phyloP scores from a whole-genome alignment of 2,888 invertebrate genomes.

The Nomada fabriciana region DNA sequence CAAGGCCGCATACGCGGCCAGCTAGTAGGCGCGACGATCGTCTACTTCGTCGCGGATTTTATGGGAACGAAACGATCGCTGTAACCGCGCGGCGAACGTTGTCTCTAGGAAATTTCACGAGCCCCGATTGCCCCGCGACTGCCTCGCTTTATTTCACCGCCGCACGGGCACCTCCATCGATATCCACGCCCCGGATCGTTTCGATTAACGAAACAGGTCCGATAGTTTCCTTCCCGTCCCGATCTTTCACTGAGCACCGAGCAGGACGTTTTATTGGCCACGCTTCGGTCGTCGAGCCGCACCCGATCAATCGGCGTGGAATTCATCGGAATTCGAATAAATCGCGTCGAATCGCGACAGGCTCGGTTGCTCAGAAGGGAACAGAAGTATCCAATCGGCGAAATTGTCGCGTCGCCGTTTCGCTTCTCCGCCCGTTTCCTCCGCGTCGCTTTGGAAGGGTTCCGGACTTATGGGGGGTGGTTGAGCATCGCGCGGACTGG shows the following conservation, averaged over 20 bases:
- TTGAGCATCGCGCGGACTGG: conserved; percentile 24
- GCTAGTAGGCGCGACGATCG: conserved; percentile 19
- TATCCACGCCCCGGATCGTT: not conserved
- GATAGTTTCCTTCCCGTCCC: not conserved
- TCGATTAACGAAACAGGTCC: conserved; percentile 19
- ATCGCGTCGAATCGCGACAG: conserved; percentile 38
- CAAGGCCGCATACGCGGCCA: not conserved
- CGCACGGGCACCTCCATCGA: not conserved
- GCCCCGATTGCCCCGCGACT: not conserved
- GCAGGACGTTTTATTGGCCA: conserved; percentile 48
- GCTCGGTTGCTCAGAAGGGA: conserved; percentile 34
- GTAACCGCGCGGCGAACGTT: not conserved
- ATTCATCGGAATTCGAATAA: conserved; percentile 52
- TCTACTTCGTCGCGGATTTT: conserved; percentile 29
- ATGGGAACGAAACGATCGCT: not conserved
- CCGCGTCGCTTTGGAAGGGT: conserved; percentile 51
- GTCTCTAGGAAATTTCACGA: not conserved
- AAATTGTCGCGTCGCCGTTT: conserved; percentile 62
- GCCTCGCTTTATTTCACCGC: not conserved
- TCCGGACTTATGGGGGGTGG: not conserved
- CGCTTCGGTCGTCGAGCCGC: conserved; percentile 12
- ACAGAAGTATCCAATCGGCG: conserved; percentile 65
- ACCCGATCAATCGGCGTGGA: conserved; percentile 41
- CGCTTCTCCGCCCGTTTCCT: conserved; percentile 42
- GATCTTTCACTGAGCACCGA: conserved; percentile 29